A percentile compares a stretch with the other conserved stretches of the same genome.
Evolutionary conservation across 1,140 invertebrate genomes (phyloP).

Genomic region (Neuroterus valhalla): DNA sequence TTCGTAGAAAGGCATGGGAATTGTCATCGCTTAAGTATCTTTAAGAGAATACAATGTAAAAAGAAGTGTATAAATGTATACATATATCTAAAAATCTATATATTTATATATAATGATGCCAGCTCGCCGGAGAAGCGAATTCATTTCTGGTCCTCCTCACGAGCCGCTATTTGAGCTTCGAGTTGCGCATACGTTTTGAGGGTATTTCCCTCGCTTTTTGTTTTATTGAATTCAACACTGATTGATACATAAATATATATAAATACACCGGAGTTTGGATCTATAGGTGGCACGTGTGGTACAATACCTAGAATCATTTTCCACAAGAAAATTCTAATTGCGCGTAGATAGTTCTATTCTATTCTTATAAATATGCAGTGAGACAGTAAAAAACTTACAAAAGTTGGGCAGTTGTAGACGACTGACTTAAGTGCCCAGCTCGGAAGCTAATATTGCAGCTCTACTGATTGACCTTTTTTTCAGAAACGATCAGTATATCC

Average conservation of each 20-base stretch:
- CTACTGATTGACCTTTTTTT: too few relatives aligned
- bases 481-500: too few relatives aligned
- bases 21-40: conserved; percentile 63
- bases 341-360: conserved; percentile 13
- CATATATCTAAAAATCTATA: conserved; percentile 55
- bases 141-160: conserved; percentile 73
- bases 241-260: conserved; percentile 43
- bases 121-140: conserved; percentile 75
- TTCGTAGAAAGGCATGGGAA: conserved; percentile 67
- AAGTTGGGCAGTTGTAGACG: neutral
- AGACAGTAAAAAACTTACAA: neutral
- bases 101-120: conserved; percentile 69
- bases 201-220: conserved; percentile 52
- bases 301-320: conserved; percentile 20
- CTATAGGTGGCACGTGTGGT: conserved; percentile 43
- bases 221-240: conserved; percentile 46
- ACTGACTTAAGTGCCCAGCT: too few relatives aligned
- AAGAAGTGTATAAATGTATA: conserved; percentile 73
- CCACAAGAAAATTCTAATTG: conserved; percentile 28
- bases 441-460: too few relatives aligned
- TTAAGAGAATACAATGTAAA: conserved; percentile 70
- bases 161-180: conserved; percentile 74
- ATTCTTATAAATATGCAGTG: neutral
- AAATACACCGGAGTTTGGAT: conserved; percentile 24
- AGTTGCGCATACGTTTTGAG: conserved; percentile 70